Percentiles rank a stretch among this genome's conserved stretches.
Conservation (phyloP, 64 coral and sea anemone genomes). For the Stichodactyla helianthus region DNA sequence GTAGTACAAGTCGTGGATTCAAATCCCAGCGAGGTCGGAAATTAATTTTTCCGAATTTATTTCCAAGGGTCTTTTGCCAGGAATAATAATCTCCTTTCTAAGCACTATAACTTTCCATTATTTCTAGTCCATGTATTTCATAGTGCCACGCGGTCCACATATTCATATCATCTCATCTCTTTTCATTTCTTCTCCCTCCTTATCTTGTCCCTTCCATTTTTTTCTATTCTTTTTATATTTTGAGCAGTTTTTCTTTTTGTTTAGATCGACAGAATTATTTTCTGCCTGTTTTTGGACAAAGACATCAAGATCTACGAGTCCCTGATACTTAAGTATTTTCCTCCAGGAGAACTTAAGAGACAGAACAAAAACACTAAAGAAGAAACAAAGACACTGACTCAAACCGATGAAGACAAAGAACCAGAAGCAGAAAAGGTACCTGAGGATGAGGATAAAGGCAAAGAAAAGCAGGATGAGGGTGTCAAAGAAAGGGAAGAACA, state of each 20-base stretch:
- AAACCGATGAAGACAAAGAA: not conserved
- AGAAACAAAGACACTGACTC: not conserved
- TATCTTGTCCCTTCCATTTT: no score
- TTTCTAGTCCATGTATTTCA: no score
- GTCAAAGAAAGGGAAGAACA: not conserved
- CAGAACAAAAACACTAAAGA: not conserved
- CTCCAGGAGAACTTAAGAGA: not conserved
- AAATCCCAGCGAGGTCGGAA: no score
- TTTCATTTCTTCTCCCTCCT: no score
- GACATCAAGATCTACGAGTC: not conserved
- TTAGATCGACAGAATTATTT: conserved; percentile 16
- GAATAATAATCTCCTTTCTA: no score
- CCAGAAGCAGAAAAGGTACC: not conserved
- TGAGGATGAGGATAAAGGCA: not conserved
- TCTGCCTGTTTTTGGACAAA: not conserved
- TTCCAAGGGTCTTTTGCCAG: no score
- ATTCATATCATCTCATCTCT: not conserved
- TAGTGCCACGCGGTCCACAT: no score
- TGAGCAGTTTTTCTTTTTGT: not conserved
- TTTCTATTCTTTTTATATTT: not conserved
- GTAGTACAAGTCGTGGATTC: no score
- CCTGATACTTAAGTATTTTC: conserved; percentile 11
- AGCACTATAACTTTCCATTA: no score
- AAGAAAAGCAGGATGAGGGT: not conserved
- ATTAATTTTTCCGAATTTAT: no score